Evolutionary conservation across 1,140 invertebrate genomes (phyloP).

Genomic region (Archivesica marissinica): DNA sequence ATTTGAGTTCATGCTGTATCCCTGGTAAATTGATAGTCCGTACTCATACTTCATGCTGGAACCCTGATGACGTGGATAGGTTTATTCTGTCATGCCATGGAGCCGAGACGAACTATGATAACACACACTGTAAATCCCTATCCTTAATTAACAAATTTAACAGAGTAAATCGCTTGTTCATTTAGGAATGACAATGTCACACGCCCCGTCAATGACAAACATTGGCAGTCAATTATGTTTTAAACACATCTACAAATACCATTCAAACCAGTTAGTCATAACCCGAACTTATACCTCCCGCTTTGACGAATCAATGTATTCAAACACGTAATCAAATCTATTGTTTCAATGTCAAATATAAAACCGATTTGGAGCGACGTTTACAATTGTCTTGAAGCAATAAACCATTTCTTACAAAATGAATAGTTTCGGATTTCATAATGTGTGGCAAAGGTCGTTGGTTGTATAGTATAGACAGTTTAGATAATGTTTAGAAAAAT

Average conservation of each 20-base stretch:
- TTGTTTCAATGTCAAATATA: conserved; percentile 10
- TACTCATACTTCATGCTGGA: too few relatives aligned
- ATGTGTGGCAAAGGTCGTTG: neutral
- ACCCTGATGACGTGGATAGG: too few relatives aligned
- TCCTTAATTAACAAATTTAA: too few relatives aligned
- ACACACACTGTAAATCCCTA: too few relatives aligned
- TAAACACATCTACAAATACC: neutral
- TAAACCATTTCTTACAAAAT: neutral
- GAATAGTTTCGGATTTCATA: conserved; percentile 9
- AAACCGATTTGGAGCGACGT: neutral
- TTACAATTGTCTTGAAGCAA: too few relatives aligned
- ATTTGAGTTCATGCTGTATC: too few relatives aligned
- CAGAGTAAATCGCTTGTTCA: too few relatives aligned
- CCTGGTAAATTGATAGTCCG: too few relatives aligned
- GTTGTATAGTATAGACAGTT: neutral
- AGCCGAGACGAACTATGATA: too few relatives aligned
- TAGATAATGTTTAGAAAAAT: neutral
- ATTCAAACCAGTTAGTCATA: conserved; percentile 1
- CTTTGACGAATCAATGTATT: neutral
- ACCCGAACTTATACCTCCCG: neutral
- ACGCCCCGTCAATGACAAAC: neutral
- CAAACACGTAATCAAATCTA: neutral
- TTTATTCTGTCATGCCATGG: too few relatives aligned
- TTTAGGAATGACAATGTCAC: neutral
- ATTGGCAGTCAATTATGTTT: neutral